Percentiles rank a stretch among this genome's conserved stretches.
These are phyloP conservation scores for Neolamprologus modestus DNA, from an alignment of 2,113 vertebrate genomes.

Conservation along the genomic window DNA sequence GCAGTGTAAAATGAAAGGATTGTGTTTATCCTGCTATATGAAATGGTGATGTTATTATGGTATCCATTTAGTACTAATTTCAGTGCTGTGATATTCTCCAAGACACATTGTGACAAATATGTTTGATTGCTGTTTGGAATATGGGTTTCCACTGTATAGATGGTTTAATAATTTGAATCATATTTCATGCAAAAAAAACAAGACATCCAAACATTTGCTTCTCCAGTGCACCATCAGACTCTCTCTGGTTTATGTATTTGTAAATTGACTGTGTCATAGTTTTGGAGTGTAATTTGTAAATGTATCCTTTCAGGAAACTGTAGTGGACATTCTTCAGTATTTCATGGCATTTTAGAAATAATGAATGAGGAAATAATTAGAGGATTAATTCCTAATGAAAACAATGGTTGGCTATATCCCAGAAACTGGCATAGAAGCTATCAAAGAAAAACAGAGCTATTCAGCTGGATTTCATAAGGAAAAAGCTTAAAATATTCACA, in stretches of 20 bases:
- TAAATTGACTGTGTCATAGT: background rate
- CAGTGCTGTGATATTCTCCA: background rate
- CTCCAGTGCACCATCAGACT: background rate
- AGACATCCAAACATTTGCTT: background rate
- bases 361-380: background rate
- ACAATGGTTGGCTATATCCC: background rate
- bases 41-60: background rate
- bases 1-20: background rate
- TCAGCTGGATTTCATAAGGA: background rate
- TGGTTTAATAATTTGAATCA: background rate
- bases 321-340: background rate
- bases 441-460: background rate
- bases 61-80: background rate
- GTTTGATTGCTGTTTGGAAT: background rate
- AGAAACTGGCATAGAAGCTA: background rate
- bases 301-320: background rate
- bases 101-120: background rate
- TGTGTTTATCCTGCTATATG: background rate
- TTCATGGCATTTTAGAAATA: background rate
- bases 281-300: background rate
- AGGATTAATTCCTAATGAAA: background rate
- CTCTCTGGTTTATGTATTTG: background rate
- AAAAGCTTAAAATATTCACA: background rate
- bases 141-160: background rate
- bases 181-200: background rate